These are phyloP conservation scores for Xenopus petersii DNA, from an alignment of 2,797 vertebrate genomes.

Conservation along the genomic window DNA sequence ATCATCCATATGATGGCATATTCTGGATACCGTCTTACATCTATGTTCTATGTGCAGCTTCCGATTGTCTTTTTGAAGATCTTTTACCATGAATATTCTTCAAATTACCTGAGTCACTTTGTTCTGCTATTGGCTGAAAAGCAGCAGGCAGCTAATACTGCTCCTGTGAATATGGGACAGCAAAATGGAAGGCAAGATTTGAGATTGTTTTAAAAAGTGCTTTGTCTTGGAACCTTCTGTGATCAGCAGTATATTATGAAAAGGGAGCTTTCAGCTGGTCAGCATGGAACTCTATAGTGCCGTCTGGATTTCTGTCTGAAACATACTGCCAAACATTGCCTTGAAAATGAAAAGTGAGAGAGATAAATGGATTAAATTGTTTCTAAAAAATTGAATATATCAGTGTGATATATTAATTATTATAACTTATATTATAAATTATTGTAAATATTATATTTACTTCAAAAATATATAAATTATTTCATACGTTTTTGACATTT, in stretches of 20 bases:
- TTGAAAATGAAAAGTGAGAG: slow-evolving; percentile 42
- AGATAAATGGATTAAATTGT: neutral
- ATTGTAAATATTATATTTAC: no score
- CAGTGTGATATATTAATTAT: no score
- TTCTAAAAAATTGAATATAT: neutral
- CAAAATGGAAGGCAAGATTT: slow-evolving; percentile 1
- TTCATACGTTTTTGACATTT: no score
- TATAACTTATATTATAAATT: no score
- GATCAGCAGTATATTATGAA: slow-evolving; percentile 3
- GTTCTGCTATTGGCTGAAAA: slow-evolving; percentile 15
- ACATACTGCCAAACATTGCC: slow-evolving; percentile 79
- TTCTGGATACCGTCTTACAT: neutral
- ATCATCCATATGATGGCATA: neutral
- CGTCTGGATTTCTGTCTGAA: slow-evolving; percentile 69
- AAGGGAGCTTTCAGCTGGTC: neutral
- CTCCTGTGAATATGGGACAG: neutral
- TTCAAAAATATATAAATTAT: no score
- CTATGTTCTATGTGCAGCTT: neutral
- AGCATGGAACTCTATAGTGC: slow-evolving; percentile 60
- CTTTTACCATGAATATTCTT: slow-evolving; percentile 14
- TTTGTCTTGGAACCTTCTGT: slow-evolving; percentile 21
- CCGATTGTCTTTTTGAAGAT: neutral
- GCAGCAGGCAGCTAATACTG: slow-evolving; percentile 7
- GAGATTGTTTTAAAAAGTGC: neutral
- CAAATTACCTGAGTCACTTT: slow-evolving; percentile 36